phyloP scores from a whole-genome alignment of 2,797 vertebrate species.

The Streptopelia turtur region DNA sequence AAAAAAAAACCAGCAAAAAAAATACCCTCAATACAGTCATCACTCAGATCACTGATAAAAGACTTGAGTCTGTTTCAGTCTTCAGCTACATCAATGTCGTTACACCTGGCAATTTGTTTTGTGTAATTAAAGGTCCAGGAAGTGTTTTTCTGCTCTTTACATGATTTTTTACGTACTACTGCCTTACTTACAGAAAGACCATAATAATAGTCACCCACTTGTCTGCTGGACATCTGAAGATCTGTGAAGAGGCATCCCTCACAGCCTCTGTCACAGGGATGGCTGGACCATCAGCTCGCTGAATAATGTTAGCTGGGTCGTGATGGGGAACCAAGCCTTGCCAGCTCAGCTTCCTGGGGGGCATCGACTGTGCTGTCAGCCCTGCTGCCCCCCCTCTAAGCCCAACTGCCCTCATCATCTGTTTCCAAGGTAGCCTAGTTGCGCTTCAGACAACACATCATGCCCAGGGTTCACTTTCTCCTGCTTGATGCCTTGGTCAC shows the following conservation, averaged over 20 bases:
- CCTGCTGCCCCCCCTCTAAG: neutral
- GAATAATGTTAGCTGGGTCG: neutral
- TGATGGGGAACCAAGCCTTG: neutral
- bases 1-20: neutral
- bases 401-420: neutral
- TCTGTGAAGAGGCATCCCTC: neutral
- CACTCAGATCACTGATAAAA: neutral
- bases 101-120: neutral
- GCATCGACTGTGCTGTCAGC: neutral
- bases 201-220: neutral
- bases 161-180: neutral
- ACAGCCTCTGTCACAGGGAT: neutral
- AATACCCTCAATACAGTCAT: neutral
- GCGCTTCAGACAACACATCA: fast-evolving
- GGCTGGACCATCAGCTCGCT: neutral
- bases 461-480: neutral
- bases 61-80: neutral
- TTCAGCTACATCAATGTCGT: neutral
- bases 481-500: neutral
- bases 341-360: neutral
- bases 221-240: neutral
- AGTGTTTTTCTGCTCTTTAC: neutral
- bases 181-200: neutral
- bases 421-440: neutral
- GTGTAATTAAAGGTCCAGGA: neutral